Evolutionary conservation across 1,140 invertebrate genomes (phyloP).

Genomic region (Akabosia matsudoensis): DNA sequence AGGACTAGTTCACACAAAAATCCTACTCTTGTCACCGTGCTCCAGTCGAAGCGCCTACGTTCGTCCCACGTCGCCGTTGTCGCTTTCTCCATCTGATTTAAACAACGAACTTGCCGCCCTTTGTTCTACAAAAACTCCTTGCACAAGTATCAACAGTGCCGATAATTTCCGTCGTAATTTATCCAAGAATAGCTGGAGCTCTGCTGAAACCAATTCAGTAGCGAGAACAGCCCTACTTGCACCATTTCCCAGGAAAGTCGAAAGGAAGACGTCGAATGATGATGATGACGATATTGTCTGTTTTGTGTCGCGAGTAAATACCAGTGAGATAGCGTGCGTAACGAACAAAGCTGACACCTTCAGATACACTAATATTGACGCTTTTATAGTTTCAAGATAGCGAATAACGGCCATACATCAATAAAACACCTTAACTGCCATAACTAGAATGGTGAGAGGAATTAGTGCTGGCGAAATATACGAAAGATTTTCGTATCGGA

Average conservation of each 20-base stretch:
- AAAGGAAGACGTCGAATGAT: neutral
- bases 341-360: neutral
- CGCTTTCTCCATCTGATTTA: no score
- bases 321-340: neutral
- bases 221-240: no score
- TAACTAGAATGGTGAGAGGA: no score
- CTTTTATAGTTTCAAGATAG: conserved; percentile 4
- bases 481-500: no score
- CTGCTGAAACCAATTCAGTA: no score
- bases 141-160: no score
- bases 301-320: neutral
- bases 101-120: no score
- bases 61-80: no score
- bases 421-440: neutral
- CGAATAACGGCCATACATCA: neutral
- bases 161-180: no score
- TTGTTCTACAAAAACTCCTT: no score
- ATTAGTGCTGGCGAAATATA: no score
- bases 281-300: neutral
- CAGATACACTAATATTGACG: neutral
- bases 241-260: neutral
- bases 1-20: neutral
- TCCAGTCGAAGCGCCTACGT: neutral
- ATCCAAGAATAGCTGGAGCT: no score
- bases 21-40: neutral